Base-by-base conservation (phyloP, 2,797 vertebrate genomes). In the Gymnoscopelus braueri region DNA sequence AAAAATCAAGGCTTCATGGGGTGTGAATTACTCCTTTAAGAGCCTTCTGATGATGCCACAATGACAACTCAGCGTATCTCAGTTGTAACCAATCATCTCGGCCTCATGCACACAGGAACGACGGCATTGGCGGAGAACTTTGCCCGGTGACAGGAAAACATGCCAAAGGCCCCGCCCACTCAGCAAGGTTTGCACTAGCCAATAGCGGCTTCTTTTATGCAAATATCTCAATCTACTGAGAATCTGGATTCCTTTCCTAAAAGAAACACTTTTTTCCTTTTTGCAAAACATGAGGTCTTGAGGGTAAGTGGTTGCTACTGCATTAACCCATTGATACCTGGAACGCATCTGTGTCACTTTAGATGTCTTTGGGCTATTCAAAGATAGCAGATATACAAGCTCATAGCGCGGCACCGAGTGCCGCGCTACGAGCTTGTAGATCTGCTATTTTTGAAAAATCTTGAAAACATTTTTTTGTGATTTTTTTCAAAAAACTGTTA, bases 41-140 rank as follows among this genome's bases (percentile, higher is more conserved):
- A 66, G 85, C 84, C 87, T 86, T 74, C 80, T 71, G 85, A 81
- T 80, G 82, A 86, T 47, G 62, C 56, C 53, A 44, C 69, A 56
- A 63, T 55, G 72, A 67, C 51, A 68, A 11, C 47, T 56, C 54
- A 3, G 61, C 62, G n/a, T 12, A n/a, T 72, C 48, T 5, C 7
- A 59, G 56, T 66, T 74, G 73, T 56, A 72, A 29, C 82, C 83
- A 89, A 84, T 90, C 79, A 52, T 47, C n/a, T 19, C 48, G 60
- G 51, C 50, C 62, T 15, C 23, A 14, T 63, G 57, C 65, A 39
- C 60, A 11, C 10, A 63, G 69, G 72, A 63, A 59, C 59, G 7
- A 54, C 48, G 63, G 63, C 66, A 77, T 69, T 75, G 77, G 78
- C 65, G 62, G 70, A 75, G 60, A 73, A 19, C 68, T 82, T 75